Percentiles rank a stretch among this genome's conserved stretches.
These are phyloP conservation scores for Sternotherus odoratus DNA, from an alignment of 2,797 vertebrate species.

Conservation along the genomic window DNA sequence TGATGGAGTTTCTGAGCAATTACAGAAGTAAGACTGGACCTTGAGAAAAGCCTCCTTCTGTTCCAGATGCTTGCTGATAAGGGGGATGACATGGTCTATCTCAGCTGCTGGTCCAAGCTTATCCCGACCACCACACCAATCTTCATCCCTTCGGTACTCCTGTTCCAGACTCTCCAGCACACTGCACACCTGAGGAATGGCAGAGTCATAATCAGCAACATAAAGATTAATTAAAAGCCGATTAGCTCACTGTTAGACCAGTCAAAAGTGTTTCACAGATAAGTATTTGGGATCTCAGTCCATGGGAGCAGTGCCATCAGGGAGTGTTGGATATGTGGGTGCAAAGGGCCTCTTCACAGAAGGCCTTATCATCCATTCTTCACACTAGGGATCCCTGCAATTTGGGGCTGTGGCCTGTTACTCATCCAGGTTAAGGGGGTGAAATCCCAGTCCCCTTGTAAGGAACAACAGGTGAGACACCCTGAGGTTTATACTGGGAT, in stretches of 20 bases:
- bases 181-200: constrained; percentile 90
- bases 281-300: background rate
- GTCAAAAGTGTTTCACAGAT: background rate
- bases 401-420: background rate
- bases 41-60: constrained; percentile 99
- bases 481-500: constrained; percentile 10
- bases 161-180: constrained; percentile 97
- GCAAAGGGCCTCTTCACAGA: background rate
- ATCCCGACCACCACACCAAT: constrained; percentile 96
- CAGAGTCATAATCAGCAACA: background rate
- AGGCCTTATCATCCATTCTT: background rate
- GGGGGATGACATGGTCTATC: constrained; percentile 93
- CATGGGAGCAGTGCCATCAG: too few relatives aligned
- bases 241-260: background rate
- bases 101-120: constrained; percentile 91
- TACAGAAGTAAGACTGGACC: constrained; percentile 78
- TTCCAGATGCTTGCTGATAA: constrained; percentile 98
- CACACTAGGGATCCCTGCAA: background rate
- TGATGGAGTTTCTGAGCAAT: background rate
- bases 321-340: background rate
- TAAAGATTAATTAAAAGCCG: background rate
- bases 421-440: background rate
- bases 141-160: constrained; percentile 95
- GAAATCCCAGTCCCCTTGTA: constrained; percentile 14
- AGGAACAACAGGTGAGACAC: background rate